These are phyloP conservation scores for Trogon surrucura DNA, from an alignment of 2,113 vertebrate species.

Conservation along the genomic window DNA sequence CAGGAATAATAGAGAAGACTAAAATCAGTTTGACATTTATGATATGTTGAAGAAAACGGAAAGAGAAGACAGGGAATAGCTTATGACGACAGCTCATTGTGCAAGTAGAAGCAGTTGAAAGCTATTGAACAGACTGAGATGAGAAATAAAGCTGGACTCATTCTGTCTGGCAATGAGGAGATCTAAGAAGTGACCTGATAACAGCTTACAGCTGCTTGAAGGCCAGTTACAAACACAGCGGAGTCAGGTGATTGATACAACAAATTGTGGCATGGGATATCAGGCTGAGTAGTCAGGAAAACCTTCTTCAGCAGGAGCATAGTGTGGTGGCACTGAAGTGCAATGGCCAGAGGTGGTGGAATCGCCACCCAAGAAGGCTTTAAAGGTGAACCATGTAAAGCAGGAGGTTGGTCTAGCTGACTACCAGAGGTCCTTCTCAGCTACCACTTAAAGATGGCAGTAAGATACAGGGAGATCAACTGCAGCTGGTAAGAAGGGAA, in stretches of 20 bases:
- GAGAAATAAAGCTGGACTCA: not conserved
- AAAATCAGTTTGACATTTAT: not conserved
- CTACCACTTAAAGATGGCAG: not conserved
- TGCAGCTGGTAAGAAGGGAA: not conserved
- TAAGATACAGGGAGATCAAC: not conserved
- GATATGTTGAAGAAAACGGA: not conserved
- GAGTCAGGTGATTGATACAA: not conserved
- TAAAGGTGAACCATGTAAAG: not conserved
- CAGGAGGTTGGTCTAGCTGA: not conserved
- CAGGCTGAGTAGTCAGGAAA: not conserved
- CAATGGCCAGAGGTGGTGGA: not conserved
- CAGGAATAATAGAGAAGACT: not conserved
- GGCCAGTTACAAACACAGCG: not conserved
- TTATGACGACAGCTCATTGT: not conserved
- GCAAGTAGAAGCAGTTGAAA: not conserved
- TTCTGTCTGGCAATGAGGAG: not conserved
- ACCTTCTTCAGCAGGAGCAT: not conserved
- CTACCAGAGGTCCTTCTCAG: not conserved
- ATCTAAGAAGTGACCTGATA: not conserved
- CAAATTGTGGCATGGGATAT: not conserved
- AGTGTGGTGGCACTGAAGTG: not conserved
- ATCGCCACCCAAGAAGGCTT: accelerated
- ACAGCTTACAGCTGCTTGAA: not conserved
- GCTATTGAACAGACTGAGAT: not conserved
- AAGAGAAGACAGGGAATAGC: not conserved